Evolutionary conservation across 2,113 vertebrate genomes (phyloP), one percentile per base, ranked within the genome.

Genomic region (Eudorcas thomsonii): DNA sequence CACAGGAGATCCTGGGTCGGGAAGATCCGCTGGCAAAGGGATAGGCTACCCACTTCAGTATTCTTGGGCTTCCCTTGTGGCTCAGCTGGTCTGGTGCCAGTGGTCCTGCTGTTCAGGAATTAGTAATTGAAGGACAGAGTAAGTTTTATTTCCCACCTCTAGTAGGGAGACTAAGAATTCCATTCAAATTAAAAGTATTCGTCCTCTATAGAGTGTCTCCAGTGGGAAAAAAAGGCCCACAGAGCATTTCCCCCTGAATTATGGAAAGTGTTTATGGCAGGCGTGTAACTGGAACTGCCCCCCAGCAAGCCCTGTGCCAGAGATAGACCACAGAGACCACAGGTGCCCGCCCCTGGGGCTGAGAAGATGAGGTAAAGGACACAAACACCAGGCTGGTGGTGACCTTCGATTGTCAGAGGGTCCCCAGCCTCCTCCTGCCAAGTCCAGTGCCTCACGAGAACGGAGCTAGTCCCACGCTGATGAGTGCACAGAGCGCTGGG

Each of bases 381-480:
- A 5, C 8, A 4, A 11, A 14, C 84, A 13, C 8, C 23, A 13
- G 48, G 30, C 64, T 59, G 54, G 33, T 4, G 10, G 19, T 33
- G 45, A n/a, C 45, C 33, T 48, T 14, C 81, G 12, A 1, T 4
- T 17, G 17, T 6, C 1, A 3, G 39, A 7, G 23, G 4, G 13
- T 7, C 90, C 26, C 12, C 60, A 25, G 1, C 43, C 33, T 12
- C 1, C 43, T 36, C 0, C 64, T 26, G n/a, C 36, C 17, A 21
- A 78, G 8, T 2, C 54, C 80, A 6, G 2, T 5, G 26, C 2
- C 28, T 23, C 67, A 13, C 0, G 1, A 21, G 21, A 1, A 11
- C 0, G 11, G 3, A 25, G 3, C 36, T 43, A 3, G 25, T 28
- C 39, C 57, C 4, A 0, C 2, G 52, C 59, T 21, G 50, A 10